These are phyloP conservation scores for Melikaiella ostensackeni DNA, from an alignment of 2,888 invertebrate species.

Conservation along the genomic window DNA sequence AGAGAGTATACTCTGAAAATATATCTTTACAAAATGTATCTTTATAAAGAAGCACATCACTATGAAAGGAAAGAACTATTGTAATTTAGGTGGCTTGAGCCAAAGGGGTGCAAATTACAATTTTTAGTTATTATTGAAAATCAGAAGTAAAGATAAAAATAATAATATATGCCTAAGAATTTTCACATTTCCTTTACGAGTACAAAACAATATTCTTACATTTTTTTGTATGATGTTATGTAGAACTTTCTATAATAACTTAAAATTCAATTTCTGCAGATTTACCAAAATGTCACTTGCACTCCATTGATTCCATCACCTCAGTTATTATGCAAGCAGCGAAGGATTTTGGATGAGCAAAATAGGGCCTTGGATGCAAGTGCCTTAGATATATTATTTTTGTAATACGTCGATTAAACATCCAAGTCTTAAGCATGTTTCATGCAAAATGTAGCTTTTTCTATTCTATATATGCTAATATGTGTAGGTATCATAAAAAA, in stretches of 20 bases:
- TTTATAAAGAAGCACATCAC: background rate
- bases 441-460: conserved; percentile 50
- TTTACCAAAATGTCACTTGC: background rate
- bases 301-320: background rate
- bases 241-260: no score
- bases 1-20: background rate
- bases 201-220: no score
- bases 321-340: background rate
- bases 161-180: no score
- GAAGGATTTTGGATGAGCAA: background rate
- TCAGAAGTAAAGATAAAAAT: no score
- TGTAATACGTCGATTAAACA: conserved; percentile 52
- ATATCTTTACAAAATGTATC: background rate
- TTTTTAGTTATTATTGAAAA: no score
- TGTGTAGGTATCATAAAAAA: conserved; percentile 46
- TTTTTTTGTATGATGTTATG: no score
- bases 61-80: background rate
- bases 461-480: conserved; percentile 24
- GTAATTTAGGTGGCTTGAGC: background rate
- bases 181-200: no score
- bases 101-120: background rate
- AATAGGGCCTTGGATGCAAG: conserved; percentile 49
- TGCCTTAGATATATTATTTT: conserved; percentile 56
- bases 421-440: conserved; percentile 43
- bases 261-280: no score